A percentile compares a stretch with the other conserved stretches of the same genome.
These are phyloP conservation scores for Hippocampus abdominalis DNA, from an alignment of 2,113 vertebrate species.

Conservation along the genomic window DNA sequence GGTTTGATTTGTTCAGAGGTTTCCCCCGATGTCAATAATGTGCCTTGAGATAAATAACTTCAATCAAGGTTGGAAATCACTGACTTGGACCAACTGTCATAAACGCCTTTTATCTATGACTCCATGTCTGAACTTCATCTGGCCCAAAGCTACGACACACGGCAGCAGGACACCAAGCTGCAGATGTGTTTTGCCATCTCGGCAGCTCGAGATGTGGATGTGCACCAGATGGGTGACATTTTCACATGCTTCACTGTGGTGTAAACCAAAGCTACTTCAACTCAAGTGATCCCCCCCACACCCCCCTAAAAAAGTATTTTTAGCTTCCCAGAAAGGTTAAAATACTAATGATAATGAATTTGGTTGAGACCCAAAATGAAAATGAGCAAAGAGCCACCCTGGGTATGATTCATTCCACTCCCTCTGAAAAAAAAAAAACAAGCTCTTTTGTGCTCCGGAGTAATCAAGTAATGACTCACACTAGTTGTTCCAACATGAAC, in stretches of 20 bases:
- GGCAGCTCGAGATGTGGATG: not conserved
- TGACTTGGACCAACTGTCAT: not conserved
- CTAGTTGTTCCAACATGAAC: conserved; percentile 30
- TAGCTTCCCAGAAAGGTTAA: not conserved
- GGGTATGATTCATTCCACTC: conserved; percentile 55
- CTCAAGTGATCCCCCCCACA: not conserved
- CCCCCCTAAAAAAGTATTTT: not conserved
- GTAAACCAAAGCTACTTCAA: not conserved
- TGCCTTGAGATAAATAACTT: not conserved
- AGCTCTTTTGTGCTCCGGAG: conserved; percentile 37
- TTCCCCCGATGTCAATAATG: too few relatives aligned
- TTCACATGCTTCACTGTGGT: not conserved
- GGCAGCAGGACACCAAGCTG: not conserved
- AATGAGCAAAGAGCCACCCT: conserved; percentile 21
- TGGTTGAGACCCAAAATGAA: conserved; percentile 19
- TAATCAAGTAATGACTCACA: conserved; percentile 58
- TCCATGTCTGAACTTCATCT: not conserved
- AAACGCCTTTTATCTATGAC: not conserved
- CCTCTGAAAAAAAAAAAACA: conserved; percentile 24
- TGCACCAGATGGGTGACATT: not conserved
- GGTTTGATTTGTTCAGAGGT: too few relatives aligned
- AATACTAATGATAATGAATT: conserved; percentile 4
- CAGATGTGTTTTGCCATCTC: not conserved
- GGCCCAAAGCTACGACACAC: not conserved
- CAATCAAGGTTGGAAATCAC: not conserved